These are phyloP conservation scores for Ceyx cyanopectus DNA, from an alignment of 2,113 vertebrate species.

Conservation along the genomic window DNA sequence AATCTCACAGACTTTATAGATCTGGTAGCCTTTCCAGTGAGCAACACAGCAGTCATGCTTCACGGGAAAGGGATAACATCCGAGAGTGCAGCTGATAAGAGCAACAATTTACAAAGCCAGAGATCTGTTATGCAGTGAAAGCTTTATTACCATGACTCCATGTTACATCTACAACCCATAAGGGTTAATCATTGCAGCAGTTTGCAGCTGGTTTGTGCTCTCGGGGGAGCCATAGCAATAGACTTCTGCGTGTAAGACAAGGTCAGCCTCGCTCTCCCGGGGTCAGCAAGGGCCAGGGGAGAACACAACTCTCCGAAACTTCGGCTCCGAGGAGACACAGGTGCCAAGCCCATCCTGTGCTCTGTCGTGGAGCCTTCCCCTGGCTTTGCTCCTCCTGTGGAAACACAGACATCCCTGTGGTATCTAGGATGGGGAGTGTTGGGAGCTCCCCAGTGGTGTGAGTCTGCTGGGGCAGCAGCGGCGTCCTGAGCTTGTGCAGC, in stretches of 20 bases:
- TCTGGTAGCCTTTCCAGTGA: constrained; percentile 19
- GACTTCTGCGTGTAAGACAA: constrained; percentile 61
- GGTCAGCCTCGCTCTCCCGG: constrained; percentile 66
- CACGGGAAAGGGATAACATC: constrained; percentile 57
- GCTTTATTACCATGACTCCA: constrained; percentile 70
- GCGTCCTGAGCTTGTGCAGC: not conserved
- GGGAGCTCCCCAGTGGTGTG: constrained; percentile 13
- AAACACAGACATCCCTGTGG: not conserved
- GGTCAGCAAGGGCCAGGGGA: constrained; percentile 68
- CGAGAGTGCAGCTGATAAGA: constrained; percentile 64
- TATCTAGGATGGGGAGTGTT: constrained; percentile 43
- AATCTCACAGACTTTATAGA: constrained; percentile 38
- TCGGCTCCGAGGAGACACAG: constrained; percentile 52
- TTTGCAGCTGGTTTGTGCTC: constrained; percentile 71
- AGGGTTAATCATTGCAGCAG: constrained; percentile 79
- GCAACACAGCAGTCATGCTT: constrained; percentile 56
- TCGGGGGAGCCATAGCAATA: constrained; percentile 71
- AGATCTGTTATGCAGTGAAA: constrained; percentile 70
- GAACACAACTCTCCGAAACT: constrained; percentile 45
- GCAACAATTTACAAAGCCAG: constrained; percentile 70
- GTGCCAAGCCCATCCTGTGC: constrained; percentile 65
- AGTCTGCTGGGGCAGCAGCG: constrained; percentile 12
- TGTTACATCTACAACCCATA: constrained; percentile 68
- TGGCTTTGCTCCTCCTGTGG: constrained; percentile 41
- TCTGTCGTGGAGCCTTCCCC: constrained; percentile 28